Base-by-base conservation (phyloP, 2,113 vertebrate species). In the Pachyramphus minor region DNA sequence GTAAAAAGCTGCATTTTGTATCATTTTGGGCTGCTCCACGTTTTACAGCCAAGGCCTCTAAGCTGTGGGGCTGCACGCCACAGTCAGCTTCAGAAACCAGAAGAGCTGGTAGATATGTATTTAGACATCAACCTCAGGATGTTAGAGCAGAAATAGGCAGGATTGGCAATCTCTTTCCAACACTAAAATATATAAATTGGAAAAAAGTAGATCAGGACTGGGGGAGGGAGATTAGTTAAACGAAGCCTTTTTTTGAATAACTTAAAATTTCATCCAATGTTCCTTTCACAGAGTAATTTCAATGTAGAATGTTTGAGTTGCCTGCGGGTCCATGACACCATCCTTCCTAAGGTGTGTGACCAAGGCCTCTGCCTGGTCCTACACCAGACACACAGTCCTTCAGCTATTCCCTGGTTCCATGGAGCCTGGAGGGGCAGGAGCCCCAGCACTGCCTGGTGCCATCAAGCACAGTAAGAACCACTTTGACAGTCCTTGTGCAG, bases 1-100 rank as follows among this genome's bases (percentile, higher is more conserved):
- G 97, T n/a, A 92, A 95, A 96, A 91, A 86, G 72, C 87, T 95
- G 88, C 72, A 76, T 95, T 96, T 96, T 24, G 4, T 77, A 56
- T 58, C 21, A 6, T 21, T 91, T 96, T 71, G 94, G 91, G 89
- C 91, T 92, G 95, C 56, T 97, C 89, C 75, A 28, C 15, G 3
- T 83, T 95, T 85, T 39, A 50, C 3, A 78, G 92, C 56, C 95
- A 97, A 97, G 88, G 69, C 12, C 84, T 71, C 44, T 71, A 82
- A 84, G 42, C 39, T 45, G 63, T 31, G 87, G 85, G 67, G 9
- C 22, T 50, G 75, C 66, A 62, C 73, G 72, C 1, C 60, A 64
- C 39, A 86, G 30, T 20, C 49, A 21, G 30, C 2, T 35, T 42
- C 10, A 56, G 6, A 47, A 27, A 64, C 47, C 8, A 21, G 49